Evolutionary conservation across 2,113 vertebrate species (phyloP).

Genomic region (Chionodraco myersi): DNA sequence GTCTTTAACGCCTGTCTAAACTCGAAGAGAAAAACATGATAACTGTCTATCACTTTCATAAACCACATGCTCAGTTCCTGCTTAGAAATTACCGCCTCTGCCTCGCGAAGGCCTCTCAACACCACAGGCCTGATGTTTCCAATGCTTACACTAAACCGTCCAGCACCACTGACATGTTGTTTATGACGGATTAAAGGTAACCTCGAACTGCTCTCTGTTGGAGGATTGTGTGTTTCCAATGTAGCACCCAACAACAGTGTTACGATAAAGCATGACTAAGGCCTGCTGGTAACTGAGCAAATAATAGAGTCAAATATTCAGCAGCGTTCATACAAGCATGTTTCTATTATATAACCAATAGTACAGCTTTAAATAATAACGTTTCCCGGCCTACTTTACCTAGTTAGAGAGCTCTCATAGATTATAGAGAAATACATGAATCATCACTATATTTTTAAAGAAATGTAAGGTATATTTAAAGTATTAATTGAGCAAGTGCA

Average conservation of each 20-base stretch:
- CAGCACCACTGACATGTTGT: slow-evolving; percentile 32
- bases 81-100: slow-evolving; percentile 43
- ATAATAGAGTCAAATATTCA: slow-evolving; percentile 51
- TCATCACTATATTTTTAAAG: neutral
- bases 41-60: slow-evolving; percentile 56
- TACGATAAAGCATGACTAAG: slow-evolving; percentile 41
- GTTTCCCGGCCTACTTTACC: neutral
- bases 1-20: slow-evolving; percentile 49
- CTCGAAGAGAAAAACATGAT: slow-evolving; percentile 49
- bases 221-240: slow-evolving; percentile 40
- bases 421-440: slow-evolving; percentile 15
- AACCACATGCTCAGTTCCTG: slow-evolving; percentile 55
- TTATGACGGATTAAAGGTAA: slow-evolving; percentile 55
- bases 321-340: slow-evolving; percentile 7
- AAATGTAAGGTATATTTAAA: neutral
- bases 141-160: slow-evolving; percentile 26
- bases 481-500: neutral
- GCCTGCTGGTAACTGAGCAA: slow-evolving; percentile 34
- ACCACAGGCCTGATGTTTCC: slow-evolving; percentile 38
- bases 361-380: neutral
- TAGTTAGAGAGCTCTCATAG: neutral
- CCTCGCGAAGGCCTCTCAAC: slow-evolving; percentile 14
- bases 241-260: neutral
- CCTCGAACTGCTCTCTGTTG: slow-evolving; percentile 13
- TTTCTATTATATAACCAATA: slow-evolving; percentile 32